phyloP scores from a whole-genome alignment of 2,113 vertebrate genomes.

The Melanotaenia duboulayi region DNA sequence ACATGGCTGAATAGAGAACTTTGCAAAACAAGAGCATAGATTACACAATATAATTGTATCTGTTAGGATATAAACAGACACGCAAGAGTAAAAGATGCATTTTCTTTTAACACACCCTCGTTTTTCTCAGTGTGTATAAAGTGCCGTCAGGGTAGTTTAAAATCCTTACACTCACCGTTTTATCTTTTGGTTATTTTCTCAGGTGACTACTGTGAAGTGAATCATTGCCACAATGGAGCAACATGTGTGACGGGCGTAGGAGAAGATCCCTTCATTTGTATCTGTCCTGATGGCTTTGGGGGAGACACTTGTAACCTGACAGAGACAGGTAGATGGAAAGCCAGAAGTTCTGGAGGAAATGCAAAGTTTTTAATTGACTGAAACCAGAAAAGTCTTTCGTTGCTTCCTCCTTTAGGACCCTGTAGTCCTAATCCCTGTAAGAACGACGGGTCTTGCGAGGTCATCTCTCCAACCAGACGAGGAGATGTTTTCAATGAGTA shows the following conservation, averaged over 20 bases:
- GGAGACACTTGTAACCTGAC: slow-evolving; percentile 91
- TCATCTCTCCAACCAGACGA: slow-evolving; percentile 77
- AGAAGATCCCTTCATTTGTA: slow-evolving; percentile 87
- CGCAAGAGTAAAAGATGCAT: background rate
- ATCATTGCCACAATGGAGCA: slow-evolving; percentile 90
- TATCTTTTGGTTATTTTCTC: background rate
- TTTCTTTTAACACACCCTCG: background rate
- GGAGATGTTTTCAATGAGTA: slow-evolving; percentile 91
- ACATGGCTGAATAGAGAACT: background rate
- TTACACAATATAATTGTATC: no score
- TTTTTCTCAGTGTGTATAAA: background rate
- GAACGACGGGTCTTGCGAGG: slow-evolving; percentile 86
- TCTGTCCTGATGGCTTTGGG: slow-evolving; percentile 89
- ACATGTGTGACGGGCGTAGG: slow-evolving; percentile 88
- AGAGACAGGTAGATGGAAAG: slow-evolving; percentile 84
- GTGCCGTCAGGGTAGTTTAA: background rate
- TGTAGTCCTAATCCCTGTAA: slow-evolving; percentile 92
- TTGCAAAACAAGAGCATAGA: background rate
- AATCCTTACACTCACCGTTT: background rate
- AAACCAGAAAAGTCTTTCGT: background rate
- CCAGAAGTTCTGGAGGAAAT: background rate
- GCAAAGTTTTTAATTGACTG: accelerated
- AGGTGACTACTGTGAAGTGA: slow-evolving; percentile 91
- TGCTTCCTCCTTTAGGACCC: slow-evolving; percentile 80
- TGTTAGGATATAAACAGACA: no score